phyloP scores from a whole-genome alignment of 2,797 vertebrate genomes.

The Melanogrammus aeglefinus region DNA sequence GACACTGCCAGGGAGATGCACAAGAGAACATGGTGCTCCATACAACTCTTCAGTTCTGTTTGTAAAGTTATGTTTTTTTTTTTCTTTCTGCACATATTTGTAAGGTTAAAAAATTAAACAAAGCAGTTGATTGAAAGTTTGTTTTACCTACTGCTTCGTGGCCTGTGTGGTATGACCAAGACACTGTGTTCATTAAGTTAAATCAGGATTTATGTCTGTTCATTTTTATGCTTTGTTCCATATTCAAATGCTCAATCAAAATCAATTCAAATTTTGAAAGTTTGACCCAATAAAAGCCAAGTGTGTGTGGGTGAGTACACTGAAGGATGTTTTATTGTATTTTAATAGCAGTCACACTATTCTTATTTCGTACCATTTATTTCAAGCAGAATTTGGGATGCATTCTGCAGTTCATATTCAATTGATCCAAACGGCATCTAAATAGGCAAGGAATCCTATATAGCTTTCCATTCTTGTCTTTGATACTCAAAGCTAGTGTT shows the following conservation, averaged over 20 bases:
- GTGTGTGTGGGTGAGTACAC: slow-evolving; percentile 1
- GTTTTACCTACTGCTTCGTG: slow-evolving; percentile 44
- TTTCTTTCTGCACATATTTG: not conserved
- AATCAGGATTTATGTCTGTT: slow-evolving; percentile 37
- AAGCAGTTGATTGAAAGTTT: slow-evolving; percentile 29
- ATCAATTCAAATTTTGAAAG: not conserved
- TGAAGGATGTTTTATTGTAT: not conserved
- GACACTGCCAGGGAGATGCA: not conserved
- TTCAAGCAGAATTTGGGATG: not conserved
- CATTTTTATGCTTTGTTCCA: slow-evolving; percentile 33
- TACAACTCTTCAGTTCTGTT: slow-evolving; percentile 22
- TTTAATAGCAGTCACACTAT: not conserved
- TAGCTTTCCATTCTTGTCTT: not conserved
- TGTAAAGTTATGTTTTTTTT: not conserved
- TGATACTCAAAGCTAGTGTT: not conserved
- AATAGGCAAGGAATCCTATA: too few relatives aligned
- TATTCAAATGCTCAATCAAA: not conserved
- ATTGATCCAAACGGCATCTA: not conserved
- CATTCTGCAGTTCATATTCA: not conserved
- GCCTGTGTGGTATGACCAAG: slow-evolving; percentile 53
- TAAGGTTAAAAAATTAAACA: not conserved
- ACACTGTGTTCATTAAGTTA: slow-evolving; percentile 59
- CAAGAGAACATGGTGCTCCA: not conserved
- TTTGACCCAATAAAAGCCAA: not conserved
- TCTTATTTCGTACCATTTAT: not conserved